Evolutionary conservation across 2,888 invertebrate genomes (phyloP).

Genomic region (Rhopalosiphum nymphaeae): DNA sequence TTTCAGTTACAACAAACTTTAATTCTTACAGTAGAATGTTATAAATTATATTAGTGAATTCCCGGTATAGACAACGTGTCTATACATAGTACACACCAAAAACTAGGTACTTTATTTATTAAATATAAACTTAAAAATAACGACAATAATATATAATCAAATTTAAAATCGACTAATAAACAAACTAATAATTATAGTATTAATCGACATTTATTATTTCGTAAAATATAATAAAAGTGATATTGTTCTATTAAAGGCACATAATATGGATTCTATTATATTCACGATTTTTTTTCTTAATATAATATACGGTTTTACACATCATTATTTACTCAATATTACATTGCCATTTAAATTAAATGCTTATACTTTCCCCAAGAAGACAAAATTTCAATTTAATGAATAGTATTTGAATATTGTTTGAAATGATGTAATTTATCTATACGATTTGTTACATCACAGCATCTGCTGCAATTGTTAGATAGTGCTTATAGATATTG

Average conservation of each 20-base stretch:
- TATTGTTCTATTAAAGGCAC: not conserved
- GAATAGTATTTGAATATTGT: not conserved
- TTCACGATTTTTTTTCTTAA: not conserved
- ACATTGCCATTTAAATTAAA: not conserved
- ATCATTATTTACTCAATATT: not conserved
- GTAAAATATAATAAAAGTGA: not conserved
- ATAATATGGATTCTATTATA: not conserved
- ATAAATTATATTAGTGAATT: not conserved
- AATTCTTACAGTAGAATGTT: not conserved
- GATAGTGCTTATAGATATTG: not conserved
- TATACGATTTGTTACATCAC: not conserved
- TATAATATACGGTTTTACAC: not conserved
- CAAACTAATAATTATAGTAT: not conserved
- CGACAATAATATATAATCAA: not conserved
- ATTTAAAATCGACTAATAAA: not conserved
- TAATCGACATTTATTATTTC: not conserved
- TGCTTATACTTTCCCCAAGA: not conserved
- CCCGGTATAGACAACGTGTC: not conserved
- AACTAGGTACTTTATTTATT: not conserved
- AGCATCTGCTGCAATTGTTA: not conserved
- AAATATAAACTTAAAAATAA: not conserved
- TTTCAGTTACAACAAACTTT: not conserved
- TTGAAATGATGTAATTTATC: not conserved
- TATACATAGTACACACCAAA: not conserved
- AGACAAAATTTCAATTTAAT: not conserved